A percentile compares a stretch with the other conserved stretches of the same genome.
Conservation (phyloP, 2,888 invertebrate genomes). For the Ctena decussata region DNA sequence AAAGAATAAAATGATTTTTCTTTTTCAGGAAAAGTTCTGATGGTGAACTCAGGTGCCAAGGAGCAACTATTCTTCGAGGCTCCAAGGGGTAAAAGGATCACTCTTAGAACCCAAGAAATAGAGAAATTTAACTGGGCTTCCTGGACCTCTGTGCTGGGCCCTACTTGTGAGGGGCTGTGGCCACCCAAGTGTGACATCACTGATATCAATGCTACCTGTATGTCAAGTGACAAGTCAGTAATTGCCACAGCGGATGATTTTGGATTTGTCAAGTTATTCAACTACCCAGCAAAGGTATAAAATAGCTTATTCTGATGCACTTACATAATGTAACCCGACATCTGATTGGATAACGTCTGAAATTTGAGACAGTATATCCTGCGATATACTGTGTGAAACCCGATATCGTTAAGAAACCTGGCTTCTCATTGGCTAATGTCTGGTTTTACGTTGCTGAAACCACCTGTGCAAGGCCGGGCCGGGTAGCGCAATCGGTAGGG, state of each 20-base stretch:
- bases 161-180: conserved; percentile 87
- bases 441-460: no score
- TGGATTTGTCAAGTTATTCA: conserved; percentile 87
- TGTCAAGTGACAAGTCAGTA: conserved; percentile 82
- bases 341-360: no score
- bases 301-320: no score
- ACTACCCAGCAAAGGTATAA: conserved; percentile 87
- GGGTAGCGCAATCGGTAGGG: no score
- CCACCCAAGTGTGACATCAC: conserved; percentile 87
- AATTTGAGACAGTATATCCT: no score
- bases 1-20: no score
- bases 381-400: no score
- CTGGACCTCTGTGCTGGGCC: conserved; percentile 87
- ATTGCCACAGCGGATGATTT: conserved; percentile 87
- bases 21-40: conserved; percentile 84
- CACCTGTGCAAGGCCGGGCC: no score
- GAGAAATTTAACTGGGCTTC: conserved; percentile 86
- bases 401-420: no score
- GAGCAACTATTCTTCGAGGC: conserved; percentile 87
- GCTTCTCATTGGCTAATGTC: no score
- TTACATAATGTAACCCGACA: no score
- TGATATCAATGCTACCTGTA: conserved; percentile 86
- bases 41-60: conserved; percentile 86
- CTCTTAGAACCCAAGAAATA: conserved; percentile 82
- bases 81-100: conserved; percentile 86